Base-by-base conservation (phyloP, 2,888 invertebrate genomes). In the Clivina fossor region DNA sequence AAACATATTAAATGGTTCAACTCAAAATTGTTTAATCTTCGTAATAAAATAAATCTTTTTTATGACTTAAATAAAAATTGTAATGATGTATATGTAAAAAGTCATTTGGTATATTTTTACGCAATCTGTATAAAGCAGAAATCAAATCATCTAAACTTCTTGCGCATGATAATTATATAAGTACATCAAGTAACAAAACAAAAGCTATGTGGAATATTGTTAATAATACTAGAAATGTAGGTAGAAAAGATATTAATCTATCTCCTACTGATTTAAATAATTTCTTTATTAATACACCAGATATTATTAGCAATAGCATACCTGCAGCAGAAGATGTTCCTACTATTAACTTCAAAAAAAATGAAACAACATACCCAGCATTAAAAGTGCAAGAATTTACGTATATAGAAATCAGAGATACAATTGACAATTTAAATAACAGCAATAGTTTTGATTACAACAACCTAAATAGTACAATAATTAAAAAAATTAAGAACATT, bases 401-500 rank as follows among this genome's bases (percentile, higher is more conserved):
- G n/a, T 4, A 13, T 11, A 19, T 18, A 11, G 38, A 38, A 38
- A n/a, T 38, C 9, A 38, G 3, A 16, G n/a, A 5, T 2, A 38
- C 18, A n/a, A 26, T 24, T 13, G 3, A 20, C 4, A 44, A 28
- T n/a, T 16, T 24, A 28, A 48, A 55, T 32, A 47, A 44, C 26
- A 26, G 35, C 11, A 9, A 18, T 37, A 24, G 43, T 22, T 32
- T 30, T 38, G 56, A 49, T 30, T 16, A 38, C 13, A 40, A 41
- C 40, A 41, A 41, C 28, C 19, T 56, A 22, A 41, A 32, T 20
- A 41, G 32, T 8, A 40, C 20, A 30, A 32, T 56, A 2, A 30
- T 49, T 19, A 48, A 56, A 48, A 16, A 11, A n/a, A 30, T 38
- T 9, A 30, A 28, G 1, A 22, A 30, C 11, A n/a, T 11, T 9